These are phyloP conservation scores for Periparus ater DNA, from an alignment of 2,797 vertebrate species.

Conservation along the genomic window DNA sequence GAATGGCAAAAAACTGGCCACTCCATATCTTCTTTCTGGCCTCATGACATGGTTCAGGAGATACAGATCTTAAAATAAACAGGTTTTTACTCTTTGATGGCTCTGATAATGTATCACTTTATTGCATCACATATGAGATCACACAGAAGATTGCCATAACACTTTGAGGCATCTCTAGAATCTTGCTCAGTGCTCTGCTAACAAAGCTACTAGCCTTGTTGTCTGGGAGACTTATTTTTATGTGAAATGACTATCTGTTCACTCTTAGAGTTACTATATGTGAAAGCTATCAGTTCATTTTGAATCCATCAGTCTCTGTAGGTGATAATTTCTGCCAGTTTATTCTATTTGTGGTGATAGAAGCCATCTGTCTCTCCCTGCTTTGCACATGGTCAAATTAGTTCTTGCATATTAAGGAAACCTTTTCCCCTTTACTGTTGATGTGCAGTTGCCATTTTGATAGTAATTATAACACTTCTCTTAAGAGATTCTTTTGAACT, in stretches of 20 bases:
- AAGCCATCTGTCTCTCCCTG: conserved; percentile 19
- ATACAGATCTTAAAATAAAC: not conserved
- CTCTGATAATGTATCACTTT: not conserved
- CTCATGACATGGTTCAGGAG: not conserved
- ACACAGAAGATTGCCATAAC: not conserved
- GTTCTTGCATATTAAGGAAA: not conserved
- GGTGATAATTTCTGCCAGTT: conserved; percentile 25
- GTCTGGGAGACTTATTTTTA: not conserved
- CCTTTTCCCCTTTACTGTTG: not conserved
- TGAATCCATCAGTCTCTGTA: not conserved
- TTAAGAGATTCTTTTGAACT: conserved; percentile 8
- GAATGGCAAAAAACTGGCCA: fast-evolving
- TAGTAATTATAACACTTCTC: not conserved
- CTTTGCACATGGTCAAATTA: not conserved
- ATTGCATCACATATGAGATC: not conserved
- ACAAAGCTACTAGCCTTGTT: not conserved
- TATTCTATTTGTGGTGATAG: conserved; percentile 37
- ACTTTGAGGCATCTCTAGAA: not conserved
- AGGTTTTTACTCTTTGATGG: not conserved
- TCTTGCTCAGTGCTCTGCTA: not conserved
- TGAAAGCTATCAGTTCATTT: not conserved
- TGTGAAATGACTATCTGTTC: not conserved
- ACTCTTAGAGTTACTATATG: not conserved
- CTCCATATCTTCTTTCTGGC: not conserved
- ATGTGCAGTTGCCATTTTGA: not conserved